Base-by-base conservation (phyloP, 1,140 invertebrate genomes). In the Sycophaga agraensis region DNA sequence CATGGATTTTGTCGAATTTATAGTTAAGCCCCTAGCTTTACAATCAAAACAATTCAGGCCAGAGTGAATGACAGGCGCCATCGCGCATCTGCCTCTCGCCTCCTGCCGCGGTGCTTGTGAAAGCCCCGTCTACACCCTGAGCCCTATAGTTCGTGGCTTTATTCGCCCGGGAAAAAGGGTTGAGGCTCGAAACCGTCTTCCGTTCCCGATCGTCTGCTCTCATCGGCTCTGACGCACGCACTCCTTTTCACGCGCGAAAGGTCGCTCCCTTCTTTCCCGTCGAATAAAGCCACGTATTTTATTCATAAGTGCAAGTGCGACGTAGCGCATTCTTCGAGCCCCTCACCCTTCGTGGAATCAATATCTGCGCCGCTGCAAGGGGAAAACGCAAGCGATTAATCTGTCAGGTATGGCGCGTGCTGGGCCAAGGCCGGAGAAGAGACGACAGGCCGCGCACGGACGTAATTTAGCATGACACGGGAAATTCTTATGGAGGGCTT, bases 231-330 rank as follows among this genome's bases (percentile, higher is more conserved):
- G 16, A 17, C 39, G 39, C 39, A 12, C 39, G 22, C 24, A n/a
- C 21, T 9, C 17, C 37, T 4, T 17, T 19, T 17, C 39, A 16
- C 2, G 35, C 40, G 40, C 28, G 19, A 28, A 45, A 55, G 28
- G 16, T n/a, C 34, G n/a, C 46, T 49, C 28, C 4, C n/a, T 22
- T 16, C 22, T 31, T 43, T 14, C 42, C 19, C 48, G 43, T 45
- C 50, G 21, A 54, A 61, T 54, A 54, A 54, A 61, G 59, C 50
- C 31, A 4, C 34, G 42, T 54, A 39, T 61, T 61, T 54, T 61
- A 61, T 61, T 61, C 59, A 61, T 61, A 46, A 54, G 40, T 39
- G 49, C 59, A 61, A 42, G 26, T 53, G 49, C 1, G n/a, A n/a
- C n/a, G n/a, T n/a, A n/a, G n/a, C n/a, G n/a, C n/a, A n/a, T n/a